These are phyloP conservation scores for Diplazon laetatorius DNA, from an alignment of 2,888 invertebrate species.

Conservation along the genomic window DNA sequence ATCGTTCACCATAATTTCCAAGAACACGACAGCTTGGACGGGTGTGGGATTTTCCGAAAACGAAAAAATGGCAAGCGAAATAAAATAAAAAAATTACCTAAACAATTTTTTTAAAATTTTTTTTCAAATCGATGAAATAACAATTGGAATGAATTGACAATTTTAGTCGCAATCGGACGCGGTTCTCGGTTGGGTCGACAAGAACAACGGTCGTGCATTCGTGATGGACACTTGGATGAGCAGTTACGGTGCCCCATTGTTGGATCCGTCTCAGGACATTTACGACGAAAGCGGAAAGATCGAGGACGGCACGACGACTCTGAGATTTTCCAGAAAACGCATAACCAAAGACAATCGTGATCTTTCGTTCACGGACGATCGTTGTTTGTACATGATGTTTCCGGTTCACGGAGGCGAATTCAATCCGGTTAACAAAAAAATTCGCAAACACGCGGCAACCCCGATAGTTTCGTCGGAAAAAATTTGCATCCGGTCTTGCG, in stretches of 20 bases:
- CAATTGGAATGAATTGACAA: too few species aligned
- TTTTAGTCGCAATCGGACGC: slow-evolving; percentile 92
- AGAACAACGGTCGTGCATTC: slow-evolving; percentile 89
- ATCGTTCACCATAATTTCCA: slow-evolving; percentile 91
- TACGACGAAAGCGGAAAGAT: slow-evolving; percentile 87
- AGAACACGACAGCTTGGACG: slow-evolving; percentile 92
- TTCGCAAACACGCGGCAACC: slow-evolving; percentile 89
- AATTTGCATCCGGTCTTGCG: slow-evolving; percentile 93
- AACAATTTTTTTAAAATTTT: too few species aligned
- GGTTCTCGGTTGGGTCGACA: slow-evolving; percentile 94
- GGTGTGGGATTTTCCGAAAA: slow-evolving; percentile 95
- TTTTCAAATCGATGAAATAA: too few species aligned
- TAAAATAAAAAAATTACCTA: neutral
- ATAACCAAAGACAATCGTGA: slow-evolving; percentile 90
- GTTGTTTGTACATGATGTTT: slow-evolving; percentile 94
- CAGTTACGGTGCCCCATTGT: slow-evolving; percentile 89
- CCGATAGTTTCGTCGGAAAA: slow-evolving; percentile 89
- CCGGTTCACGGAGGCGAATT: slow-evolving; percentile 92
- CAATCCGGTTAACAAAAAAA: slow-evolving; percentile 93
- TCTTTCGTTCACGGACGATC: slow-evolving; percentile 90
- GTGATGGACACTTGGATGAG: slow-evolving; percentile 94
- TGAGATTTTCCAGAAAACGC: slow-evolving; percentile 91
- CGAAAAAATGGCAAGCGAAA: slow-evolving; percentile 88
- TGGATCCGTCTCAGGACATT: slow-evolving; percentile 90
- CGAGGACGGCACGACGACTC: slow-evolving; percentile 89